These are phyloP conservation scores for Amyelois transitella DNA, from an alignment of 1,140 invertebrate genomes.

Conservation along the genomic window DNA sequence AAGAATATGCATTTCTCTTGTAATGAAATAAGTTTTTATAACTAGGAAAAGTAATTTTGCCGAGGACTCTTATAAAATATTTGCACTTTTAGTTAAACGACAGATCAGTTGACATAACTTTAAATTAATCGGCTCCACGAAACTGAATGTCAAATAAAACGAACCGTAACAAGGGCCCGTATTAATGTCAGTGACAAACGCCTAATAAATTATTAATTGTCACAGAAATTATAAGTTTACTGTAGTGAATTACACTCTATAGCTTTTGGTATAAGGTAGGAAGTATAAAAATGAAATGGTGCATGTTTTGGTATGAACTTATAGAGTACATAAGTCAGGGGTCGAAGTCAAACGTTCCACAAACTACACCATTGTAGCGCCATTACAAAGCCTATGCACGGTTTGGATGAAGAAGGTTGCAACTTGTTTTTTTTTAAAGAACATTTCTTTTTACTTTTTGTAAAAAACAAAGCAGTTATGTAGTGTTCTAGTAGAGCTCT, in stretches of 20 bases:
- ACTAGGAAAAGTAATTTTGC: no score
- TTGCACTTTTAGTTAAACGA: background rate
- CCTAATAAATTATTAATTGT: constrained; percentile 24
- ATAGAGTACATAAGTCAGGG: constrained; percentile 36
- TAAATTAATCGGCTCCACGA: background rate
- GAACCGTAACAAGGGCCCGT: background rate
- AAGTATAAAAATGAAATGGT: constrained; percentile 6
- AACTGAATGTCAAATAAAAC: constrained; percentile 7
- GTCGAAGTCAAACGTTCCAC: constrained; percentile 39
- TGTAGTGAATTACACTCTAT: constrained; percentile 4
- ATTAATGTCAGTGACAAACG: constrained; percentile 10
- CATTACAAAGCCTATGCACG: constrained; percentile 25
- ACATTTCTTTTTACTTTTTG: background rate
- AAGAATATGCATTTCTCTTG: no score
- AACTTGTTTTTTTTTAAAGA: background rate
- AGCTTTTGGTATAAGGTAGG: background rate
- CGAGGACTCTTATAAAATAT: background rate
- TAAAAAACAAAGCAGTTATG: no score
- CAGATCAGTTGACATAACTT: background rate
- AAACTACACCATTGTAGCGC: constrained; percentile 40
- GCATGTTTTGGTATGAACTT: constrained; percentile 31
- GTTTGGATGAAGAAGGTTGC: background rate
- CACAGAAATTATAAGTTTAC: constrained; percentile 4
- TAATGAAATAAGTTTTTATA: no score
- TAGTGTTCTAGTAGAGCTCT: no score